phyloP scores from a whole-genome alignment of 2,888 invertebrate genomes.

The Microctonus aethiopoides region DNA sequence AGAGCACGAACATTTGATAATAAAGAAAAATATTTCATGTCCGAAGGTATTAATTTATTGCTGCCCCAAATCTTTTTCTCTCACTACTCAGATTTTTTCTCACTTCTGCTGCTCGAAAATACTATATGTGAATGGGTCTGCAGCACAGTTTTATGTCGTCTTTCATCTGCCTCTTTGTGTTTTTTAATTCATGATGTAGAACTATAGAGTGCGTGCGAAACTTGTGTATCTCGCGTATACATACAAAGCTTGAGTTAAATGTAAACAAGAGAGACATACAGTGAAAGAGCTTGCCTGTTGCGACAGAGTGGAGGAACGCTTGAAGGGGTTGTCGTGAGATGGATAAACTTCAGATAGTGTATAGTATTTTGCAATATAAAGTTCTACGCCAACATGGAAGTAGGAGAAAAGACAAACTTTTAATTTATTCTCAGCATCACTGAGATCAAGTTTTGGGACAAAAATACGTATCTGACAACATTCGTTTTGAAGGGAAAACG shows the following conservation, averaged over 20 bases:
- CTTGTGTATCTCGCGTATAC: constrained; percentile 6
- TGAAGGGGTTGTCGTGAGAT: background rate
- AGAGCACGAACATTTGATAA: too few relatives aligned
- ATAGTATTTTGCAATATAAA: constrained; percentile 21
- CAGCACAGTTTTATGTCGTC: constrained; percentile 3
- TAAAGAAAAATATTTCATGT: too few relatives aligned
- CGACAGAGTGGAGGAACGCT: background rate
- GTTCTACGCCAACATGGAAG: constrained; percentile 1
- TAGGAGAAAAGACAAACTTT: background rate
- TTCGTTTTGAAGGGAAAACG: background rate
- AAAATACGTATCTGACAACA: background rate
- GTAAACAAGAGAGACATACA: constrained; percentile 27
- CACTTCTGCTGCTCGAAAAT: background rate
- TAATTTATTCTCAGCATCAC: constrained; percentile 1
- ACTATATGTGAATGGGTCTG: background rate
- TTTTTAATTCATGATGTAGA: constrained; percentile 19
- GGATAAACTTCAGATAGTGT: constrained; percentile 6
- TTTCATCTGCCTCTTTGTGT: constrained; percentile 27
- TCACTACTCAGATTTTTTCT: too few relatives aligned
- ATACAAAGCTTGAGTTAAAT: constrained; percentile 32
- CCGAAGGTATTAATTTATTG: too few relatives aligned
- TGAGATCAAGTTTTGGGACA: background rate
- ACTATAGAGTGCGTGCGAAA: constrained; percentile 1
- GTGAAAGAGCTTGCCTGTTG: background rate
- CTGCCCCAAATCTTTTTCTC: too few relatives aligned